A percentile compares a stretch with the other conserved stretches of the same genome.
Evolutionary conservation across 2,888 invertebrate species (phyloP).

Genomic region (Lathronympha strigana): DNA sequence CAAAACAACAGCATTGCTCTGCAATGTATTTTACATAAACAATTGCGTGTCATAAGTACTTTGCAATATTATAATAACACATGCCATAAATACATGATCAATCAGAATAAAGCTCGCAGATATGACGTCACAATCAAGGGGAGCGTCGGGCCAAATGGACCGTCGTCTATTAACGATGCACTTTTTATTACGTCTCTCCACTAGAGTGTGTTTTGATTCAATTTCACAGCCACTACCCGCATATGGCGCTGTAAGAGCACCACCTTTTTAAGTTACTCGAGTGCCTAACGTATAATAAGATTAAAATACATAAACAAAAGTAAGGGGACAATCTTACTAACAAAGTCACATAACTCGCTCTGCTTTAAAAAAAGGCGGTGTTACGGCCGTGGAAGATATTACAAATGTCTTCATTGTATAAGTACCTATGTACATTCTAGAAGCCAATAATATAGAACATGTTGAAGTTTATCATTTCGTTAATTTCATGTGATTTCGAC

Average conservation of each 20-base stretch:
- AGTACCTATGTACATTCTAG: too few species aligned
- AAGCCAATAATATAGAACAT: too few species aligned
- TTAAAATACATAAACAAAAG: neutral
- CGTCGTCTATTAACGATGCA: conserved; percentile 48
- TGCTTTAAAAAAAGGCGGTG: too few species aligned
- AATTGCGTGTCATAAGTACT: conserved; percentile 11
- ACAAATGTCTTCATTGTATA: too few species aligned
- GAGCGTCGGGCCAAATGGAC: conserved; percentile 50
- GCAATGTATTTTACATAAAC: too few species aligned
- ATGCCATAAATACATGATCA: conserved; percentile 25
- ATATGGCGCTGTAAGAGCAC: conserved; percentile 46
- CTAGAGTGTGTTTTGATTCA: conserved; percentile 53
- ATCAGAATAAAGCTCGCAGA: conserved; percentile 29
- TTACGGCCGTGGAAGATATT: too few species aligned
- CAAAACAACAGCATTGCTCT: too few species aligned
- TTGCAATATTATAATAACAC: conserved; percentile 16
- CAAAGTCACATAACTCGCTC: neutral
- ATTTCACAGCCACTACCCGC: conserved; percentile 48
- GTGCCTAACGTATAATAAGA: neutral
- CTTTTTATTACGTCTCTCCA: conserved; percentile 47
- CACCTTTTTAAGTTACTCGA: conserved; percentile 9
- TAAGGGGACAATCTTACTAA: neutral
- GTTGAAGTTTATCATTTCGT: too few species aligned
- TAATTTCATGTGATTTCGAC: too few species aligned
- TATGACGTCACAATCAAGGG: conserved; percentile 43